Base-by-base conservation (phyloP, 2,888 invertebrate genomes). In the Actias luna region DNA sequence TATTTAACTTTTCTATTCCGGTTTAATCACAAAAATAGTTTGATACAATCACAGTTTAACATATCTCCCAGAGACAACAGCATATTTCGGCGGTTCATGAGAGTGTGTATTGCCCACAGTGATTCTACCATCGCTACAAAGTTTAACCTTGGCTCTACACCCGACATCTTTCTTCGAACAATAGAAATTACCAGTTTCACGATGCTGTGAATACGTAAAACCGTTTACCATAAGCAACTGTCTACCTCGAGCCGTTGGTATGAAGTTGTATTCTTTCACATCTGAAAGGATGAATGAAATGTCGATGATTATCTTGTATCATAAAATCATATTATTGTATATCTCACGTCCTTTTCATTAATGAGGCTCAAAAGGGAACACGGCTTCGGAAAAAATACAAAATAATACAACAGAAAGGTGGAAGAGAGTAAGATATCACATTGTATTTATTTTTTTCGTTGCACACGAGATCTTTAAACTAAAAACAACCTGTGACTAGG, bases 71-170 rank as follows among this genome's bases (percentile, higher is more conserved):
- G 31, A 35, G 14, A 42, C n/a, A 29, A 39, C 16, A n/a, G 39
- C 36, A 59, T 64, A 64, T 29, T 58, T 55, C 46, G 74, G 72
- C 1, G 65, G 69, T 1, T 61, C 61, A 39, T 72, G 74, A 46
- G 29, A 29, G 62, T 74, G 74, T 12, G 39, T 58, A 27, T 58
- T 62, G 1, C 64, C 58, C 0, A 29, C 16, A 0, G 36, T 60
- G n/a, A 74, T 65, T 4, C 4, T 50, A 2, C 72, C 71, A 10
- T 69, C 46, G 1, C 33, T 1, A 25, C 64, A 57, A 8, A 77
- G 61, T 58, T 71, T 73, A 0, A 77, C 65, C n/a, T 64, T 66
- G 0, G 76, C 80, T 35, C 69, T 77, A 64, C 80, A 81, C 0
- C 75, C 76, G 0, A 46, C 25, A 18, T 64, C 60, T 58, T 50